phyloP scores from a whole-genome alignment of 2,888 invertebrate species.

The Anoncus sp. region DNA sequence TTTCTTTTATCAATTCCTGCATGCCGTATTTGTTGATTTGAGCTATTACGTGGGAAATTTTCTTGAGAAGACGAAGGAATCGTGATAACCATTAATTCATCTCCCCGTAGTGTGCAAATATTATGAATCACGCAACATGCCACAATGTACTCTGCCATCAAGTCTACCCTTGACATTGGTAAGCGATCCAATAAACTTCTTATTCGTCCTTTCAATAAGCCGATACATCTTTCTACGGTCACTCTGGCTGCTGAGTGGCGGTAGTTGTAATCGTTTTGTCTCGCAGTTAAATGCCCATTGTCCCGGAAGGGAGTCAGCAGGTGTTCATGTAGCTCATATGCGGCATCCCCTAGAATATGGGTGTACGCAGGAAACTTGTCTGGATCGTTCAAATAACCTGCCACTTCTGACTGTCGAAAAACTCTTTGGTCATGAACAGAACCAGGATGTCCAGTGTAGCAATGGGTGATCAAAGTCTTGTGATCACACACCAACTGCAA shows the following conservation, averaged over 20 bases:
- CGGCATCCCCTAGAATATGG: constrained; percentile 64
- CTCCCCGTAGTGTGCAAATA: neutral
- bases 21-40: no score
- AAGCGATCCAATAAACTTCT: constrained; percentile 6
- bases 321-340: constrained; percentile 60
- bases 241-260: constrained; percentile 63
- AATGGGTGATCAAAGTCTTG: constrained; percentile 5
- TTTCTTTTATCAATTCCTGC: no score
- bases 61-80: constrained; percentile 8
- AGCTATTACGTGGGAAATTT: neutral
- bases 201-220: constrained; percentile 66
- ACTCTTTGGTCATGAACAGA: constrained; percentile 67
- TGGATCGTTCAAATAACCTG: constrained; percentile 52
- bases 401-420: constrained; percentile 66
- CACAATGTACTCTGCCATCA: constrained; percentile 8
- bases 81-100: neutral
- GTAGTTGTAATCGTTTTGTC: constrained; percentile 65
- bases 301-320: constrained; percentile 59
- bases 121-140: constrained; percentile 12
- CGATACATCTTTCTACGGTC: no score
- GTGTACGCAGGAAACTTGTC: constrained; percentile 57
- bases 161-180: constrained; percentile 15
- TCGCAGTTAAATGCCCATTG: constrained; percentile 59
- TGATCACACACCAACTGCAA: constrained; percentile 19
- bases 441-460: constrained; percentile 15